A percentile compares a stretch with the other conserved stretches of the same genome.
phyloP scores from a whole-genome alignment of 1,140 invertebrate genomes.

The Sminthurides bifidus region DNA sequence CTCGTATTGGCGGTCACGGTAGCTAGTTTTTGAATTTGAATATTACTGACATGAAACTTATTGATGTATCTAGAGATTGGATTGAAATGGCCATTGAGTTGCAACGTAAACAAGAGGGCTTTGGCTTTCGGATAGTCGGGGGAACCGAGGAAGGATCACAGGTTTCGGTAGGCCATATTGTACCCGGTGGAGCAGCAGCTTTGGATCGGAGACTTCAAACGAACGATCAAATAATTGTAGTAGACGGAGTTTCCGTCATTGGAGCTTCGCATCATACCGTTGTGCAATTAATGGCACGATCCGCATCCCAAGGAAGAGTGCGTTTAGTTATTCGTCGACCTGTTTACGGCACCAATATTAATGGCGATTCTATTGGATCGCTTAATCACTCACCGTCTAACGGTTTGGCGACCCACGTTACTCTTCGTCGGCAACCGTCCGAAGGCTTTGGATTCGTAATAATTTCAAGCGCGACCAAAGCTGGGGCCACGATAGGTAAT shows the following conservation, averaged over 20 bases:
- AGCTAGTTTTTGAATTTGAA: too few relatives aligned
- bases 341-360: conserved; percentile 9
- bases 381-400: conserved; percentile 11
- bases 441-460: conserved; percentile 99
- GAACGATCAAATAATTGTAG: conserved; percentile 80
- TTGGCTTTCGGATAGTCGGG: conserved; percentile 97
- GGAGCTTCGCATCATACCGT: conserved; percentile 80
- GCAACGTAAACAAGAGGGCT: conserved; percentile 69
- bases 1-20: too few relatives aligned
- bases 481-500: conserved; percentile 84
- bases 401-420: conserved; percentile 61
- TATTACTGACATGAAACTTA: too few relatives aligned
- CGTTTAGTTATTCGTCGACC: conserved; percentile 53
- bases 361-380: background rate
- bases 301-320: conserved; percentile 64
- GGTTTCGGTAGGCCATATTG: conserved; percentile 87
- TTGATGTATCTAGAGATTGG: conserved; percentile 42
- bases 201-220: conserved; percentile 70
- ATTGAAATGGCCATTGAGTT: conserved; percentile 66
- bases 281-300: conserved; percentile 75
- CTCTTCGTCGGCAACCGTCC: conserved; percentile 74
- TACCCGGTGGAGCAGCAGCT: conserved; percentile 81
- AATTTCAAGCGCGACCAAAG: conserved; percentile 88
- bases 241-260: conserved; percentile 67
- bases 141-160: conserved; percentile 95